Percentiles rank a stretch among this genome's conserved stretches.
These are phyloP conservation scores for Artibeus lituratus DNA, from an alignment of 2,797 vertebrate species.

Conservation along the genomic window DNA sequence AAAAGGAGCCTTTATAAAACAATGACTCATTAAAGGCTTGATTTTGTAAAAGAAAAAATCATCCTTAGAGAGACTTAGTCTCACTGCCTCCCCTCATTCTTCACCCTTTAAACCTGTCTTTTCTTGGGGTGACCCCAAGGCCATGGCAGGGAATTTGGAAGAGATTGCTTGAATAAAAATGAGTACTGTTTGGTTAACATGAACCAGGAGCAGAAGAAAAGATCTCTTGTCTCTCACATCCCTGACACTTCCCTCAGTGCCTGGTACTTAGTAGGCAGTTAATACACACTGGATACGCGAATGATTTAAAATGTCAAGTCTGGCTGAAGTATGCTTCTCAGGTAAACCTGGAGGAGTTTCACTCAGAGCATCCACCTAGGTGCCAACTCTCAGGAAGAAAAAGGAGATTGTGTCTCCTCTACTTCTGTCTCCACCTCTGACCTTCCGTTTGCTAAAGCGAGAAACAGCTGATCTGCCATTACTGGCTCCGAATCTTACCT, in stretches of 20 bases:
- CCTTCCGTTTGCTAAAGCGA: background rate
- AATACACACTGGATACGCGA: background rate
- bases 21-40: background rate
- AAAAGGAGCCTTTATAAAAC: background rate
- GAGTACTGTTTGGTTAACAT: background rate
- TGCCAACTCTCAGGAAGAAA: background rate
- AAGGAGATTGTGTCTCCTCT: background rate
- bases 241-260: background rate
- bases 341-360: background rate
- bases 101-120: background rate
- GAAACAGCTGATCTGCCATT: background rate
- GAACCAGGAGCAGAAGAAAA: background rate
- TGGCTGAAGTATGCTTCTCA: background rate
- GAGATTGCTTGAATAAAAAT: background rate
- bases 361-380: background rate
- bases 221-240: background rate
- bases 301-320: background rate
- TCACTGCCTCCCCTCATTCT: background rate
- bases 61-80: background rate
- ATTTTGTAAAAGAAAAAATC: slow-evolving; percentile 22
- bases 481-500: background rate
- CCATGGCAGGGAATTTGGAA: slow-evolving; percentile 17
- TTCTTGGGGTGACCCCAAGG: background rate
- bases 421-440: background rate
- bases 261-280: background rate